phyloP scores from a whole-genome alignment of 2,797 vertebrate genomes.

The Sandelia bainsii region DNA sequence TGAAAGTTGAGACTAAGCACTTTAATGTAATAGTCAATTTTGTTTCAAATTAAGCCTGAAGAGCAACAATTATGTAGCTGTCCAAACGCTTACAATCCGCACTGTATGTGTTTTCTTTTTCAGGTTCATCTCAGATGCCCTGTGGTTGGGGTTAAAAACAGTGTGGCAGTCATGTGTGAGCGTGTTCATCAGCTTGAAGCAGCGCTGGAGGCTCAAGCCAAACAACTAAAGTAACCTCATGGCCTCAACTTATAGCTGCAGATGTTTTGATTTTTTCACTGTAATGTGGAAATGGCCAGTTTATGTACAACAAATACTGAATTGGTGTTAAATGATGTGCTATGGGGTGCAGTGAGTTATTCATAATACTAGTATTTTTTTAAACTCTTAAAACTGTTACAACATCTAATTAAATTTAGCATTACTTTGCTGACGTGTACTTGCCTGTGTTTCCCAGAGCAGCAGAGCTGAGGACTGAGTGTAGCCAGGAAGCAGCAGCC shows the following conservation, averaged over 20 bases:
- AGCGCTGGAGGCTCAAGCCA: constrained; percentile 87
- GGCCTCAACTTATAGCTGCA: neutral
- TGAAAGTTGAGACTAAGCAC: too few relatives aligned
- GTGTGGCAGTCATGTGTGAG: constrained; percentile 84
- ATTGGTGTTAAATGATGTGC: neutral
- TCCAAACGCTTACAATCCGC: too few relatives aligned
- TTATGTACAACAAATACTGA: neutral
- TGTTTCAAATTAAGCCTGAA: too few relatives aligned
- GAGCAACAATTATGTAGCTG: too few relatives aligned
- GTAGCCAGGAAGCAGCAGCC: constrained; percentile 82
- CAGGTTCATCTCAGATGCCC: constrained; percentile 83
- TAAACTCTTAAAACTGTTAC: neutral
- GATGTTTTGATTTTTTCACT: neutral
- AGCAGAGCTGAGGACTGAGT: constrained; percentile 86
- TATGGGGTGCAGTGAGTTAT: neutral
- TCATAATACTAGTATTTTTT: neutral
- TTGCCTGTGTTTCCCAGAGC: constrained; percentile 76
- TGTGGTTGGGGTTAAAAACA: constrained; percentile 69
- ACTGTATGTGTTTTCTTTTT: constrained; percentile 40
- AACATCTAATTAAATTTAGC: neutral
- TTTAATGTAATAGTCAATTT: too few relatives aligned
- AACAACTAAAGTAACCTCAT: constrained; percentile 87
- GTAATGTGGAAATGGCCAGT: neutral
- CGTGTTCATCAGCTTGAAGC: constrained; percentile 87
- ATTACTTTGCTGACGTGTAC: neutral